Evolutionary conservation across 2,113 vertebrate genomes (phyloP), one percentile per base, ranked within the genome.

Genomic region (Podarcis muralis): DNA sequence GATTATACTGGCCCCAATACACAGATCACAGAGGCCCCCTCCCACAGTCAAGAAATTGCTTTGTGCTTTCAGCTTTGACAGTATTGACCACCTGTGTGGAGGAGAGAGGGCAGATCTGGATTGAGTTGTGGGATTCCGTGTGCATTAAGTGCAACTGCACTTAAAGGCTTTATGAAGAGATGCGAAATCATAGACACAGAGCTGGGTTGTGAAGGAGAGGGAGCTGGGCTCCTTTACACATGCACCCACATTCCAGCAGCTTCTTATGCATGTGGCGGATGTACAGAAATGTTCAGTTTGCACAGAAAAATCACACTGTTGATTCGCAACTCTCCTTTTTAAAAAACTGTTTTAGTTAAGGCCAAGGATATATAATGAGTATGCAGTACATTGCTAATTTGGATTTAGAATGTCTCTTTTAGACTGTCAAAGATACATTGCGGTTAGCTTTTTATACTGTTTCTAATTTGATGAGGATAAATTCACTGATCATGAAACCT

Each of bases 391-490:
- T 35, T 0, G 92, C 91, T 81, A 87, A 92, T 13, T 62, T 92
- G 79, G 35, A 89, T 86, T 16, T 90, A 62, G 77, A 93, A 86
- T 90, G 91, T 43, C 82, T 81, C 85, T 92, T 93, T 84, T 88
- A 95, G 85, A 92, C 12, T 90, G 87, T 30, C 40, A 89, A 90
- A 94, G 92, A 66, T 87, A 88, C 43, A 92, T 91, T 81, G 53
- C 85, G n/a, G 25, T 81, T 72, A 88, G 87, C 88, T 90, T 90
- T n/a, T 27, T 87, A 83, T 72, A 81, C 30, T 69, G 57, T 87
- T 93, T 93, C 91, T 87, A 91, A 91, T 65, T 68, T 91, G 87
- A 74, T 93, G 92, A 91, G 85, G 85, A 86, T 87, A 18, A 88
- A 91, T 83, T 88, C 30, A 88, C 27, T 79, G 84, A 23, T 65